phyloP scores from a whole-genome alignment of 2,113 vertebrate species.

The Dipodomys spectabilis region DNA sequence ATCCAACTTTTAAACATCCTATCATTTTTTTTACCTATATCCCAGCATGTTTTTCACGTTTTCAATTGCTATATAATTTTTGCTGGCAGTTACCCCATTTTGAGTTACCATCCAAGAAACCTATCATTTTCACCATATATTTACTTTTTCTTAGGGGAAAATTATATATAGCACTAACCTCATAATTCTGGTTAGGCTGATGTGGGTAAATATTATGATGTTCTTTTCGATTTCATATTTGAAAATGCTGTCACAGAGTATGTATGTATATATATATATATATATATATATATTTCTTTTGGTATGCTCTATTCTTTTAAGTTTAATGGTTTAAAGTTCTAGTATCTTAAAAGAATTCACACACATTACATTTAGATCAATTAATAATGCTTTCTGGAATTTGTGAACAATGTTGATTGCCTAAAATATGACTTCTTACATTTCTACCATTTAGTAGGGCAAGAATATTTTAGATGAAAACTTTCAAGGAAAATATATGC shows the following conservation, averaged over 20 bases:
- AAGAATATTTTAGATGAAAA: conserved; percentile 12
- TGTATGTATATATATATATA: neutral
- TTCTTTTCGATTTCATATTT: conserved; percentile 51
- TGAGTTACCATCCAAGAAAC: conserved; percentile 24
- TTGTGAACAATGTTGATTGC: neutral
- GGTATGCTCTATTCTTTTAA: conserved; percentile 30
- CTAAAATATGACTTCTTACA: neutral
- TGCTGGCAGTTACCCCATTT: conserved; percentile 26
- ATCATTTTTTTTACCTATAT: conserved; percentile 45
- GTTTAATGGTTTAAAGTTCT: conserved; percentile 9
- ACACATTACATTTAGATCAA: neutral
- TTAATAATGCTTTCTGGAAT: neutral
- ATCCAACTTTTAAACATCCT: conserved; percentile 40
- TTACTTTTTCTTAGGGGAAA: conserved; percentile 52
- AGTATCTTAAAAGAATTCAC: conserved; percentile 3
- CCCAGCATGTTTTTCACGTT: conserved; percentile 43
- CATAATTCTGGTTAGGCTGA: conserved; percentile 45
- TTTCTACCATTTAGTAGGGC: neutral
- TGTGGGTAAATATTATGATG: conserved; percentile 45
- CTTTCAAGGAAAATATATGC: neutral
- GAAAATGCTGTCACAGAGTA: conserved; percentile 26
- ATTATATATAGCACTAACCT: conserved; percentile 55
- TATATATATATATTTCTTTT: neutral
- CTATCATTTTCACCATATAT: conserved; percentile 57
- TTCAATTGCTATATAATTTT: conserved; percentile 54